Evolutionary conservation across 2,797 vertebrate genomes (phyloP).

Genomic region (Spondyliosoma cantharus): DNA sequence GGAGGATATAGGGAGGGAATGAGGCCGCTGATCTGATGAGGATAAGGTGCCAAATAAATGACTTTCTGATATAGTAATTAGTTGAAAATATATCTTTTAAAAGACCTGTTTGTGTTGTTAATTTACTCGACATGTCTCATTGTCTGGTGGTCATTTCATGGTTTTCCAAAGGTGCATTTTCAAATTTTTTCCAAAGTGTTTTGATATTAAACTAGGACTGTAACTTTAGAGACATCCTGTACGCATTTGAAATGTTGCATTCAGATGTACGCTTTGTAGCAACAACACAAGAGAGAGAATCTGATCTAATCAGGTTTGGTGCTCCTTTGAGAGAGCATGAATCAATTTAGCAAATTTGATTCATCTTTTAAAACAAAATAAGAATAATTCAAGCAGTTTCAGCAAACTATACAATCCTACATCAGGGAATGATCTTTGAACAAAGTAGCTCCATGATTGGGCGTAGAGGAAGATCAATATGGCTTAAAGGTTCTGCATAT

Average conservation of each 20-base stretch:
- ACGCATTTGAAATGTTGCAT: neutral
- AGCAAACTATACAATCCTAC: slow-evolving; percentile 53
- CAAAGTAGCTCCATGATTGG: slow-evolving; percentile 10
- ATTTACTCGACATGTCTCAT: neutral
- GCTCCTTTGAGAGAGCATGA: slow-evolving; percentile 19
- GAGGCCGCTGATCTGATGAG: slow-evolving; percentile 2
- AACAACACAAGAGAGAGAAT: slow-evolving; percentile 2
- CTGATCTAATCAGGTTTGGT: neutral
- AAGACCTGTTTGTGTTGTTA: neutral
- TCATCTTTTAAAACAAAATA: neutral
- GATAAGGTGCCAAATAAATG: slow-evolving; percentile 19
- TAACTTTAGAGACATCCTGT: neutral
- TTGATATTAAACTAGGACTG: neutral
- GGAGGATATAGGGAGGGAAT: neutral
- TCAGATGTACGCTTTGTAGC: neutral
- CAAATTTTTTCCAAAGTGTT: slow-evolving; percentile 39
- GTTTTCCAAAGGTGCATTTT: slow-evolving; percentile 45
- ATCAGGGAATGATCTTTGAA: slow-evolving; percentile 18
- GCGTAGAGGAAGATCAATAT: slow-evolving; percentile 33
- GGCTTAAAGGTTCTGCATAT: slow-evolving; percentile 62
- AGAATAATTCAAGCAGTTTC: slow-evolving; percentile 44
- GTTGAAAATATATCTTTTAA: neutral
- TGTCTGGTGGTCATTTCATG: slow-evolving; percentile 3
- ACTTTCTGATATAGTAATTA: neutral
- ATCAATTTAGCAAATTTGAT: neutral